Conservation (phyloP, 2,888 invertebrate species). For the Didymodactylos carnosus region DNA sequence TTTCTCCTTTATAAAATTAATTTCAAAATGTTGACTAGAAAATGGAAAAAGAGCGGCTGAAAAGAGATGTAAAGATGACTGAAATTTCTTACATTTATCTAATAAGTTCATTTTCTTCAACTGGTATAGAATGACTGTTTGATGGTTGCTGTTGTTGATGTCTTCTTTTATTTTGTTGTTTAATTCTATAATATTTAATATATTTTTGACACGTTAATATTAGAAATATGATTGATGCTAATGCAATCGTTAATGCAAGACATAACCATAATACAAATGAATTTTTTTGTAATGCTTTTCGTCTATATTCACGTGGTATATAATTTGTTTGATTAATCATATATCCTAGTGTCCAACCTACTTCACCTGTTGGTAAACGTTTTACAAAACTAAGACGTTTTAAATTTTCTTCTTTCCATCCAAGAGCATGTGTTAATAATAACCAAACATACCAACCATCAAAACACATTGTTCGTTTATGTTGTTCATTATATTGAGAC, state of each 20-base stretch:
- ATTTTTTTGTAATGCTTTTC: neutral
- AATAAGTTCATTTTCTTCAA: no score
- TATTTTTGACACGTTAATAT: neutral
- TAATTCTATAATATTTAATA: no score
- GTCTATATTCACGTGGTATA: neutral
- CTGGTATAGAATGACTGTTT: neutral
- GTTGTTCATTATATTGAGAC: neutral
- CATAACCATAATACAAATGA: neutral
- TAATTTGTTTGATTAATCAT: conserved; percentile 1
- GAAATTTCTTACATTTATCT: neutral
- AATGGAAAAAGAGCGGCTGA: no score
- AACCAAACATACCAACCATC: neutral
- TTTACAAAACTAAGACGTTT: neutral
- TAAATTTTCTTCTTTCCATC: neutral
- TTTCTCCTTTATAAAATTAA: no score
- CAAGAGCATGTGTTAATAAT: neutral
- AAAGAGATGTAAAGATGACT: no score
- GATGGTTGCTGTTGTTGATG: neutral
- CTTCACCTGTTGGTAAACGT: neutral
- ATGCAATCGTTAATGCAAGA: neutral
- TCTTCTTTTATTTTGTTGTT: no score
- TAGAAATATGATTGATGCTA: neutral
- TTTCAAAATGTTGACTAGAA: no score
- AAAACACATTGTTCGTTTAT: neutral
- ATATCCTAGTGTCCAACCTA: neutral